A percentile compares a stretch with the other conserved stretches of the same genome.
phyloP scores from a whole-genome alignment of 2,113 vertebrate species.

The Nibea albiflora region DNA sequence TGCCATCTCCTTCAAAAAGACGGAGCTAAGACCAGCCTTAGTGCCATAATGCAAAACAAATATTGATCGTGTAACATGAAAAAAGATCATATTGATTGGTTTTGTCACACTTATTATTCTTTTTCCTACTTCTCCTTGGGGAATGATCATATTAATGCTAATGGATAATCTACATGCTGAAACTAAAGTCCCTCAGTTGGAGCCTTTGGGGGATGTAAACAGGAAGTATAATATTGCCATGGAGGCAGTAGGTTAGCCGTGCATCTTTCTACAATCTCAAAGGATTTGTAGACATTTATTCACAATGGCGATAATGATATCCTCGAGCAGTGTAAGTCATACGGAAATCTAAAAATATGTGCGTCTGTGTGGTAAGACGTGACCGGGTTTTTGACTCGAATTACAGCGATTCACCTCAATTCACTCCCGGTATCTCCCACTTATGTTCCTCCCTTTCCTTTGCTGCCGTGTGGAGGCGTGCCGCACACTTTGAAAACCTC shows the following conservation, averaged over 20 bases:
- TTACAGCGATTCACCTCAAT: background rate
- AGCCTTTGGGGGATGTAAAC: background rate
- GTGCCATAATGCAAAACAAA: background rate
- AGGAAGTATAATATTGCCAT: background rate
- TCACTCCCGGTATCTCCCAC: background rate
- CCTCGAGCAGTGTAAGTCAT: background rate
- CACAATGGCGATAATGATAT: background rate
- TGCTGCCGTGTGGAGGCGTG: too few relatives aligned
- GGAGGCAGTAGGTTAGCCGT: background rate
- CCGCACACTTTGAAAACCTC: constrained; percentile 1
- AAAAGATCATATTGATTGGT: background rate
- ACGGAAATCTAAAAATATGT: background rate
- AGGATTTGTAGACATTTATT: background rate
- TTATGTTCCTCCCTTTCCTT: background rate
- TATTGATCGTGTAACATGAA: background rate
- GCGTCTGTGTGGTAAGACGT: background rate
- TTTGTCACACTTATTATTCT: background rate
- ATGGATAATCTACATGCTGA: too few relatives aligned
- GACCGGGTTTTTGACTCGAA: background rate
- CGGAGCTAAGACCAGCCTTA: background rate
- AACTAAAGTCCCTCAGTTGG: background rate
- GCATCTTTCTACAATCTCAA: background rate
- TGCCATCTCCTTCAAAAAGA: background rate
- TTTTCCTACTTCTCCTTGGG: background rate
- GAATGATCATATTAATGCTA: background rate